A percentile compares a stretch with the other conserved stretches of the same genome.
Conservation (phyloP, 2,888 invertebrate genomes). For the Electrophaes corylata region DNA sequence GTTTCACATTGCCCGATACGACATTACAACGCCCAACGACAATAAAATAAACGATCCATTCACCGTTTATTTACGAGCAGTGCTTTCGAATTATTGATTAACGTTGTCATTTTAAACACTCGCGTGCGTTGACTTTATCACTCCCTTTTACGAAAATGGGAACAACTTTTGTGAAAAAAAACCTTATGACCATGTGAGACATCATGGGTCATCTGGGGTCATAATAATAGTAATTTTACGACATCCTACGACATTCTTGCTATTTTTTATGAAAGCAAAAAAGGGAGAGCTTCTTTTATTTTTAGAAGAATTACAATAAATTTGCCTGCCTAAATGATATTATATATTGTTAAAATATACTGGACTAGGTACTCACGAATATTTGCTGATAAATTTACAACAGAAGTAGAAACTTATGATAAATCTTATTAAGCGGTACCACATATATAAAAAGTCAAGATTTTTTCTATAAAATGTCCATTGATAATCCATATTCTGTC, state of each 20-base stretch:
- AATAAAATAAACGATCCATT: constrained; percentile 31
- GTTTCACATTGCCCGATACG: constrained; percentile 26
- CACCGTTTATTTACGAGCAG: constrained; percentile 28
- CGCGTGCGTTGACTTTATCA: constrained; percentile 16
- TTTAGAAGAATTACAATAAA: too few species aligned
- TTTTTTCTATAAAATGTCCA: too few species aligned
- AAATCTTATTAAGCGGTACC: too few species aligned
- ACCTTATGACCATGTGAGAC: too few species aligned
- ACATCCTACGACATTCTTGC: too few species aligned
- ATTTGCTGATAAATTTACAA: not conserved
- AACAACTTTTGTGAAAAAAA: constrained; percentile 10
- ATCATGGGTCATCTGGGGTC: too few species aligned
- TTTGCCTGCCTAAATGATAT: not conserved
- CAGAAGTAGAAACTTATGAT: too few species aligned
- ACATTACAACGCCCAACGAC: constrained; percentile 18
- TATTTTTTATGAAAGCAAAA: too few species aligned
- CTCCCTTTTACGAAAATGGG: constrained; percentile 17
- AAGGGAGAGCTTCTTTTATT: too few species aligned
- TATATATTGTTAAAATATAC: not conserved
- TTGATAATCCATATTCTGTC: not conserved
- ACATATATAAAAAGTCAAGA: too few species aligned
- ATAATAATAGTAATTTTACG: too few species aligned
- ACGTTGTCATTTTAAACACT: constrained; percentile 26
- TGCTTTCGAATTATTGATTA: constrained; percentile 28
- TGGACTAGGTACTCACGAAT: not conserved